Conservation (phyloP, 2,113 vertebrate species). For the Cercopithecus mona region DNA sequence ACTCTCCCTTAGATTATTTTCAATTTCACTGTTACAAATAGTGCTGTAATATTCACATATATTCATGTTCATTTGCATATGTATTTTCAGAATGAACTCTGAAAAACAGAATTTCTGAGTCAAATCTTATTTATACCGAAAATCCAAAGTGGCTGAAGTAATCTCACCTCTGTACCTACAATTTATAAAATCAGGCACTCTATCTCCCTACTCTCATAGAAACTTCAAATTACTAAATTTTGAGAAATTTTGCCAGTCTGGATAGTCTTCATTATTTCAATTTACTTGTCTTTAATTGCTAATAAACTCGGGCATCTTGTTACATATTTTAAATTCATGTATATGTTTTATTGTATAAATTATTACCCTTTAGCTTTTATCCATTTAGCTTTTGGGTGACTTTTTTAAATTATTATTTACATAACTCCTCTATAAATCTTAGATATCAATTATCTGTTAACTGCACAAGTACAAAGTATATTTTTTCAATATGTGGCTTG, state of each 20-base stretch:
- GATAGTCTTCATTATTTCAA: background rate
- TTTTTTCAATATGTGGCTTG: background rate
- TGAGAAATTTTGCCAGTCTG: background rate
- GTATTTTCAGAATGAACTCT: background rate
- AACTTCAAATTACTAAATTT: background rate
- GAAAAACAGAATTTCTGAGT: background rate
- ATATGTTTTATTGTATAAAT: background rate
- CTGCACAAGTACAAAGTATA: background rate
- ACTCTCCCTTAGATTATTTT: background rate
- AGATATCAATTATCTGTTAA: background rate
- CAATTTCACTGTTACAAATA: background rate
- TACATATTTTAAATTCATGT: background rate
- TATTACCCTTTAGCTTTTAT: background rate
- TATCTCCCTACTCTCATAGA: background rate
- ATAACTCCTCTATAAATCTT: background rate
- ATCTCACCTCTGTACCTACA: background rate
- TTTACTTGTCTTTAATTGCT: background rate
- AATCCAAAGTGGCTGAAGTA: background rate
- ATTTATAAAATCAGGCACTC: background rate
- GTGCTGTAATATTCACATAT: rapidly evolving
- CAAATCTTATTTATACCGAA: background rate
- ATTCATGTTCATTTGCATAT: background rate
- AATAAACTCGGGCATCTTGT: background rate
- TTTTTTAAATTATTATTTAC: background rate
- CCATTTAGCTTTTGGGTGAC: background rate